Evolutionary conservation across 2,797 vertebrate species (phyloP).

Genomic region (Avahi laniger): DNA sequence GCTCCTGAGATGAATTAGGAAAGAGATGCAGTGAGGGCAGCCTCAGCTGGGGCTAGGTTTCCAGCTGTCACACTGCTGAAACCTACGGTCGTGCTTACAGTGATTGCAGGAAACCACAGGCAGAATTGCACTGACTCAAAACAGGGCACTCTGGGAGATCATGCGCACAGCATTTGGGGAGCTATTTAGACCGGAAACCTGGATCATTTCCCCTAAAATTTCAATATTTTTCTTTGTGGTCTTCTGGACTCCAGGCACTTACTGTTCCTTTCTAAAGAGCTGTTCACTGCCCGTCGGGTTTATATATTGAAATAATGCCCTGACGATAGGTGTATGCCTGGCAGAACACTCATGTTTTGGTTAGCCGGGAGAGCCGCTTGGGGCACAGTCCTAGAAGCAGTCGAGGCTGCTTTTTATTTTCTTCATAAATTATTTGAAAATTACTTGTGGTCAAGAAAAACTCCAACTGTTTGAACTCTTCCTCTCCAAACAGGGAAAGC

Average conservation of each 20-base stretch:
- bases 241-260: neutral
- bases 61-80: neutral
- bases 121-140: neutral
- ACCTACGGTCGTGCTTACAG: neutral
- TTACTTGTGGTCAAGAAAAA: neutral
- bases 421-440: slow-evolving; percentile 20
- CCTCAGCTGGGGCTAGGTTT: neutral
- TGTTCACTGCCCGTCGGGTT: neutral
- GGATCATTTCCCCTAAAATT: neutral
- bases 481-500: slow-evolving; percentile 2
- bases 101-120: neutral
- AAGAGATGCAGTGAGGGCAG: neutral
- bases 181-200: neutral
- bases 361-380: neutral
- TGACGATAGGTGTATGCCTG: neutral
- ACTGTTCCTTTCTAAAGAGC: slow-evolving; percentile 1
- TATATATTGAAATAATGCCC: neutral
- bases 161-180: neutral
- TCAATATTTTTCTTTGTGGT: neutral
- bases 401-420: neutral
- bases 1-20: slow-evolving; percentile 23
- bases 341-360: neutral
- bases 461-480: slow-evolving; percentile 7
- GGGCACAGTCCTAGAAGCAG: neutral
- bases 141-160: neutral